Conservation (phyloP, 1,140 invertebrate species). For the Magallana gigas region DNA sequence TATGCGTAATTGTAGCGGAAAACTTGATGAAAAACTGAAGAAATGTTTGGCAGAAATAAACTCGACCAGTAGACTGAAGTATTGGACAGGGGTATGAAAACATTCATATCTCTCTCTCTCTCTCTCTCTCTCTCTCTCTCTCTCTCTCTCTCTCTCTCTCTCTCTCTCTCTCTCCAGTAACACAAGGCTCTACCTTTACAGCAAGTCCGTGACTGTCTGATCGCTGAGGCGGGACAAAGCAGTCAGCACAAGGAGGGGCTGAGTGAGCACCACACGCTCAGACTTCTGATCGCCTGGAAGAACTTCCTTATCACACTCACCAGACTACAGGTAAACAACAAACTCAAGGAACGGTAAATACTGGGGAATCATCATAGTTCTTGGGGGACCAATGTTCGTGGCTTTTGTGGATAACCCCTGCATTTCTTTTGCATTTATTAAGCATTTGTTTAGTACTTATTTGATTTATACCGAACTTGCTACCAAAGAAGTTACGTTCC, state of each 20-base stretch:
- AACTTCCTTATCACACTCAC: conserved; percentile 67
- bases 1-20: conserved; percentile 61
- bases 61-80: conserved; percentile 64
- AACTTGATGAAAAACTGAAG: conserved; percentile 69
- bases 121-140: neutral
- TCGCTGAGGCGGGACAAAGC: conserved; percentile 42
- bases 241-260: conserved; percentile 39
- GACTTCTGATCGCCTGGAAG: conserved; percentile 72
- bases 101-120: neutral
- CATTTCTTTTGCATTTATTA: too few species aligned
- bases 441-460: too few species aligned
- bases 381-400: too few species aligned
- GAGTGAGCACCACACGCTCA: conserved; percentile 58
- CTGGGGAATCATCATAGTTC: too few species aligned
- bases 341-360: neutral
- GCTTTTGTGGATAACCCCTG: too few species aligned
- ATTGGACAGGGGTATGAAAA: conserved; percentile 71
- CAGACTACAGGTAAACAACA: conserved; percentile 45
- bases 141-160: neutral
- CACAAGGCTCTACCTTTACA: conserved; percentile 38
- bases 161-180: neutral
- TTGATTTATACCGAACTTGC: too few species aligned
- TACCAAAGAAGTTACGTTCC: too few species aligned
- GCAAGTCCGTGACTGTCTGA: conserved; percentile 55
- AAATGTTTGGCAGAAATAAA: conserved; percentile 62